Conservation (phyloP, 1,140 invertebrate genomes). For the Musca domestica region DNA sequence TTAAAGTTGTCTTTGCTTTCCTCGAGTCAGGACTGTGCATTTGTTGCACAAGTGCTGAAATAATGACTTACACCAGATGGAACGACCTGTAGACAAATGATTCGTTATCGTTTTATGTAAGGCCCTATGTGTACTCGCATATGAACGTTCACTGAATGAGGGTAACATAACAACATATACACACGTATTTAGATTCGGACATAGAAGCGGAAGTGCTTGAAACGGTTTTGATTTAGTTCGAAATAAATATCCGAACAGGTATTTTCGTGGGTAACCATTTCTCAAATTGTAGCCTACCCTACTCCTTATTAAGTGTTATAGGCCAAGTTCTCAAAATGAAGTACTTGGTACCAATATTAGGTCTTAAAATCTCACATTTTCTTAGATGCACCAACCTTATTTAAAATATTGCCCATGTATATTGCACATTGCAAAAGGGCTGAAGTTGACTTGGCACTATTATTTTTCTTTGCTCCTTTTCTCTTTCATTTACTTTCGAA, state of each 20-base stretch:
- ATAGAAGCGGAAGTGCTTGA: too few species aligned
- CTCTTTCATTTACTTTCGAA: background rate
- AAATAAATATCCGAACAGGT: too few species aligned
- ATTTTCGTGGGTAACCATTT: too few species aligned
- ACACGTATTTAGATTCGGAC: background rate
- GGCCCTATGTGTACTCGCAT: background rate
- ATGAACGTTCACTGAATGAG: background rate
- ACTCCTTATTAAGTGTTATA: background rate
- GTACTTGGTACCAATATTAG: too few species aligned
- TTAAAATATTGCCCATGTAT: too few species aligned
- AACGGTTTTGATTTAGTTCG: too few species aligned
- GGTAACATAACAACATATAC: background rate
- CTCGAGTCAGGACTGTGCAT: background rate
- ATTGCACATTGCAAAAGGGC: too few species aligned
- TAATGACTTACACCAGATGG: constrained; percentile 19
- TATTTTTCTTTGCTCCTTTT: too few species aligned
- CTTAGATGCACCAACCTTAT: too few species aligned
- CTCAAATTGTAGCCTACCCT: background rate
- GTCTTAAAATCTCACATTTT: too few species aligned
- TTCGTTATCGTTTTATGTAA: constrained; percentile 12
- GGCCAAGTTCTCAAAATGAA: background rate
- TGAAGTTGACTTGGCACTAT: too few species aligned
- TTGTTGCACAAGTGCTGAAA: constrained; percentile 20
- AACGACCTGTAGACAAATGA: constrained; percentile 16
- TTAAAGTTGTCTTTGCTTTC: background rate